Conservation (phyloP, 2,113 vertebrate genomes). For the Chionis minor region DNA sequence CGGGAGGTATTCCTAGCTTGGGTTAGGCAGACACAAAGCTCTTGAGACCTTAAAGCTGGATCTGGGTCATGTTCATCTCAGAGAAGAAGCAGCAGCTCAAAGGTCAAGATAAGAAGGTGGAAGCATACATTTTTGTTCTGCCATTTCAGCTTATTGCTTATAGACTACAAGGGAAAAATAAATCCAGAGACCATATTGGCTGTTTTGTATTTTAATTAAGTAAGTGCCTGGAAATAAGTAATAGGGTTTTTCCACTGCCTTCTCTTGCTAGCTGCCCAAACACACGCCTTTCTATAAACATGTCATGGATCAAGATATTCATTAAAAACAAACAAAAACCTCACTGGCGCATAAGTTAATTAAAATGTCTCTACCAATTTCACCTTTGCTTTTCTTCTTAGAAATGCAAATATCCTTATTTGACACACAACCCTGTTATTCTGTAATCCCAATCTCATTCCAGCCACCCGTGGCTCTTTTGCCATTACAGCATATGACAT, state of each 20-base stretch:
- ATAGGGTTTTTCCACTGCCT: slow-evolving; percentile 17
- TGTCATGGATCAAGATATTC: not conserved
- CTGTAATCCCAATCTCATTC: not conserved
- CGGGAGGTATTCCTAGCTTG: not conserved
- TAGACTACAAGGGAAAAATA: slow-evolving; percentile 48
- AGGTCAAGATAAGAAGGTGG: not conserved
- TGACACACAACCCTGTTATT: accelerated
- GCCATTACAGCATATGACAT: not conserved
- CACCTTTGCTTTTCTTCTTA: slow-evolving; percentile 8
- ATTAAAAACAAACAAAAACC: slow-evolving; percentile 22
- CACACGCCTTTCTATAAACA: not conserved
- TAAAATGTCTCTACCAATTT: slow-evolving; percentile 22
- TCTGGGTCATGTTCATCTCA: not conserved
- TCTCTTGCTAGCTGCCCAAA: slow-evolving; percentile 1
- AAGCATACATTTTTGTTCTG: not conserved
- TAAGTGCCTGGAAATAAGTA: slow-evolving; percentile 46
- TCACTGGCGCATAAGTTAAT: not conserved
- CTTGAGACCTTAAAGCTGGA: not conserved
- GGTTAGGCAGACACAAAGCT: not conserved
- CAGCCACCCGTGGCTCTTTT: not conserved
- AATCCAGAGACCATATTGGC: slow-evolving; percentile 36
- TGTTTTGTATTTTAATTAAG: slow-evolving; percentile 55
- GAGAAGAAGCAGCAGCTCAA: not conserved
- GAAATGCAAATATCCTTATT: not conserved
- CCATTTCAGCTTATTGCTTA: slow-evolving; percentile 31